These are phyloP conservation scores for Philereme vetulata DNA, from an alignment of 2,888 invertebrate genomes.

Conservation along the genomic window DNA sequence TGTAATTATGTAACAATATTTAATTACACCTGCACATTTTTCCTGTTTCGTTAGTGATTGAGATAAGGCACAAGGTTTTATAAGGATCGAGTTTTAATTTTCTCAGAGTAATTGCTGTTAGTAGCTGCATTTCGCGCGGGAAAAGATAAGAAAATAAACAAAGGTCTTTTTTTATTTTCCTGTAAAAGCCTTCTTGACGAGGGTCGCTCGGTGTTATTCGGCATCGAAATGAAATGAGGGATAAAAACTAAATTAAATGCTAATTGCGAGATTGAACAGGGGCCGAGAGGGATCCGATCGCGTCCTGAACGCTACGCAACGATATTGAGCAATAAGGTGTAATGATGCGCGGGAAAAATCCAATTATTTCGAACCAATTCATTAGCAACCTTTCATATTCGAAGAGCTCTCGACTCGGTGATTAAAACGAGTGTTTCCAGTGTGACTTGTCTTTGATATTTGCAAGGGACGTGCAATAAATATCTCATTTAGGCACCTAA, in stretches of 20 bases:
- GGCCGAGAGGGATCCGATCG: constrained; percentile 54
- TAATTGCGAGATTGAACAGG: constrained; percentile 70
- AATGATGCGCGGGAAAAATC: constrained; percentile 59
- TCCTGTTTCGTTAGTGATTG: constrained; percentile 22
- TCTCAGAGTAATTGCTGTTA: constrained; percentile 53
- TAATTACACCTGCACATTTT: constrained; percentile 12
- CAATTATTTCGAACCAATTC: constrained; percentile 49
- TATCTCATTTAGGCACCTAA: constrained; percentile 49
- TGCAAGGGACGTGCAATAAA: constrained; percentile 32
- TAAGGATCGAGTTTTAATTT: constrained; percentile 66
- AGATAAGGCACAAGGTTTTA: constrained; percentile 63
- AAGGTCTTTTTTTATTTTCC: constrained; percentile 65
- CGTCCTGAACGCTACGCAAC: constrained; percentile 53
- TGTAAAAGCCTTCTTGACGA: constrained; percentile 71
- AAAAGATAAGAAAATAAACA: constrained; percentile 72
- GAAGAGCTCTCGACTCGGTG: constrained; percentile 24
- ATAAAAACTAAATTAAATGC: constrained; percentile 78
- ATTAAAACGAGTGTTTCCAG: constrained; percentile 25
- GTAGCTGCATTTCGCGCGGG: constrained; percentile 60
- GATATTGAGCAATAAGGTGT: constrained; percentile 61
- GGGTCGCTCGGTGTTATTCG: constrained; percentile 69
- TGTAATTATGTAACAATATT: constrained; percentile 9
- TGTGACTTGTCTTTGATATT: constrained; percentile 31
- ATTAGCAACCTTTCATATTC: constrained; percentile 36
- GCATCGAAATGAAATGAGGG: constrained; percentile 73